These are phyloP conservation scores for Lithosia quadra DNA, from an alignment of 2,888 invertebrate species.

Conservation along the genomic window DNA sequence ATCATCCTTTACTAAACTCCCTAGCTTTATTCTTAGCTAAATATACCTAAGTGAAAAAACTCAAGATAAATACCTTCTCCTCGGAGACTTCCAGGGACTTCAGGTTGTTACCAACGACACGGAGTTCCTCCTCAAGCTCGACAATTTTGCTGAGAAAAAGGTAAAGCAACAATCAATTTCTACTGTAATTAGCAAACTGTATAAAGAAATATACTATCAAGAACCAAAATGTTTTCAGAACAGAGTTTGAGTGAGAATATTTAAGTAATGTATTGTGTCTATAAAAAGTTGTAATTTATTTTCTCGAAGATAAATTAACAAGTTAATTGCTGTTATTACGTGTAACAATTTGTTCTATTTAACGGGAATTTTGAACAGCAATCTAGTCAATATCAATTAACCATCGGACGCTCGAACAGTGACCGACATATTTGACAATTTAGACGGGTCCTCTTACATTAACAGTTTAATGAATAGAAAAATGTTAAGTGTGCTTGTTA, in stretches of 20 bases:
- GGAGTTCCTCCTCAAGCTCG: constrained; percentile 99
- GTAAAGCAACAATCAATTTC: constrained; percentile 69
- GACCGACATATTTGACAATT: constrained; percentile 66
- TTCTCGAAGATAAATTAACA: constrained; percentile 22
- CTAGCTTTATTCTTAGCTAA: constrained; percentile 28
- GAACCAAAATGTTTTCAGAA: neutral
- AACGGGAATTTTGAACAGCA: constrained; percentile 48
- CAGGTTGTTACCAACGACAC: constrained; percentile 99
- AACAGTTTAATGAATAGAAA: constrained; percentile 29
- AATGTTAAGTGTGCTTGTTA: constrained; percentile 49
- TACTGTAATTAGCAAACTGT: constrained; percentile 52
- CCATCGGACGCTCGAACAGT: constrained; percentile 52
- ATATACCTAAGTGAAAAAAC: constrained; percentile 27
- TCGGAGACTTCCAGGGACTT: constrained; percentile 99
- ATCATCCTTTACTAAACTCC: neutral
- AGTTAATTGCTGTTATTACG: constrained; percentile 32
- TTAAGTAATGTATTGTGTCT: neutral
- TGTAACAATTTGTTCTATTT: constrained; percentile 40
- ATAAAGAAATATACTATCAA: constrained; percentile 8
- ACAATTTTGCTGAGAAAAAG: constrained; percentile 96
- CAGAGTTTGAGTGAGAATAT: neutral
- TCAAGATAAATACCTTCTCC: constrained; percentile 94
- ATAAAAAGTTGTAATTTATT: neutral
- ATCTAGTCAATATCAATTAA: constrained; percentile 61
- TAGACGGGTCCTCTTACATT: constrained; percentile 34